Evolutionary conservation across 2,113 vertebrate genomes (phyloP).

Genomic region (Gnathonemus echidnorhynchus): DNA sequence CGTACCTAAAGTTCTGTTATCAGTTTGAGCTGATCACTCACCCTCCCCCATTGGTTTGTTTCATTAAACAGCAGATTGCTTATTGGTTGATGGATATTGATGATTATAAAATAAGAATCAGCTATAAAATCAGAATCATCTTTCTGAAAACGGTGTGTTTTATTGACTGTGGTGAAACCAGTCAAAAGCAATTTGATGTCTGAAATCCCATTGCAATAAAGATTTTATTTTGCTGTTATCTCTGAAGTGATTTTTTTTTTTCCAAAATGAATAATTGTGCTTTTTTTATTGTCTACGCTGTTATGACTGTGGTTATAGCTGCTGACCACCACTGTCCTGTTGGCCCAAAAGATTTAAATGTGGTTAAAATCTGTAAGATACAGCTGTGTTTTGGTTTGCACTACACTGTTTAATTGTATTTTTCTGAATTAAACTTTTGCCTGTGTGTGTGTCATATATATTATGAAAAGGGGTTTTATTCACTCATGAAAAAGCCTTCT

Average conservation of each 20-base stretch:
- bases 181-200: not conserved
- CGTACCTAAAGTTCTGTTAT: not conserved
- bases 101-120: not conserved
- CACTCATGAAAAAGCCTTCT: not conserved
- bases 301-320: not conserved
- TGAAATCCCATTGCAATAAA: slow-evolving; percentile 1
- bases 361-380: not conserved
- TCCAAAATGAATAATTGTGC: not conserved
- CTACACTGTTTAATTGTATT: not conserved
- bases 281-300: not conserved
- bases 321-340: not conserved
- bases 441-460: not conserved
- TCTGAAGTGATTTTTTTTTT: not conserved
- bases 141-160: not conserved
- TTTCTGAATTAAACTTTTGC: not conserved
- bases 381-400: not conserved
- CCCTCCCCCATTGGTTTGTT: not conserved
- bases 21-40: not conserved
- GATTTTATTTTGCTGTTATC: not conserved
- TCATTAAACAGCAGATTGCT: not conserved
- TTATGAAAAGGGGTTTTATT: not conserved
- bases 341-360: not conserved
- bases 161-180: not conserved
- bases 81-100: not conserved
- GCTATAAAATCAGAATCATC: not conserved